A percentile compares a stretch with the other conserved stretches of the same genome.
phyloP scores from a whole-genome alignment of 2,888 invertebrate genomes.

The Taenaris catops region DNA sequence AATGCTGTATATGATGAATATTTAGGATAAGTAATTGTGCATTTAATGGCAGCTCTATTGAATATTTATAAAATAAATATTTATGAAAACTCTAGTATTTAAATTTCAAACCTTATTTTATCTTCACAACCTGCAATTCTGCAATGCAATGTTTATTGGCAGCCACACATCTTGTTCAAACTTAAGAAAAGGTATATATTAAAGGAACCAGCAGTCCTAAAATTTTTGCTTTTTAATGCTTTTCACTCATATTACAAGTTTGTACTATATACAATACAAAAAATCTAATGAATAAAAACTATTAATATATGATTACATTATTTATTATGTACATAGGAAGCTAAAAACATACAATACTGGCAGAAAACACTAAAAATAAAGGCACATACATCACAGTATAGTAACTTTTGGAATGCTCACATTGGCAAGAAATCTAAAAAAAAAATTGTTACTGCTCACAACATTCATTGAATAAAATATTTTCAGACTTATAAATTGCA shows the following conservation, averaged over 20 bases:
- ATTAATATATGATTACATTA: slow-evolving; percentile 9
- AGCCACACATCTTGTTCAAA: too few relatives aligned
- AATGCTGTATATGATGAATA: slow-evolving; percentile 35
- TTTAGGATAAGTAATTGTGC: slow-evolving; percentile 11
- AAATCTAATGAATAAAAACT: slow-evolving; percentile 4
- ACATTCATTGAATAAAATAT: too few relatives aligned
- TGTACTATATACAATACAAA: too few relatives aligned
- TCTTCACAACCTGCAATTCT: too few relatives aligned
- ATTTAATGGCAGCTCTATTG: slow-evolving; percentile 17
- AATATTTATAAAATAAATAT: slow-evolving; percentile 21
- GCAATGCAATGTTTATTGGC: too few relatives aligned
- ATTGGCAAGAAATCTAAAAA: slow-evolving; percentile 9
- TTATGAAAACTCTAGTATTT: slow-evolving; percentile 1
- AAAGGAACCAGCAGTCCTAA: too few relatives aligned
- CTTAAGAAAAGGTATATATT: too few relatives aligned
- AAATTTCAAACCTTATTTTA: neutral
- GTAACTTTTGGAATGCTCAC: slow-evolving; percentile 19
- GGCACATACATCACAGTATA: slow-evolving; percentile 58
- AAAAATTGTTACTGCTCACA: too few relatives aligned
- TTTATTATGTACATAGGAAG: slow-evolving; percentile 32
- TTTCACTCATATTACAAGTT: too few relatives aligned
- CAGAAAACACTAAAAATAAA: slow-evolving; percentile 39
- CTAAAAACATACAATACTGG: slow-evolving; percentile 45
- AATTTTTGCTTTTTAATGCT: too few relatives aligned
- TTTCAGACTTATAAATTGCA: too few relatives aligned